These are phyloP conservation scores for Pteropus alecto DNA, from an alignment of 2,113 vertebrate species.

Conservation along the genomic window DNA sequence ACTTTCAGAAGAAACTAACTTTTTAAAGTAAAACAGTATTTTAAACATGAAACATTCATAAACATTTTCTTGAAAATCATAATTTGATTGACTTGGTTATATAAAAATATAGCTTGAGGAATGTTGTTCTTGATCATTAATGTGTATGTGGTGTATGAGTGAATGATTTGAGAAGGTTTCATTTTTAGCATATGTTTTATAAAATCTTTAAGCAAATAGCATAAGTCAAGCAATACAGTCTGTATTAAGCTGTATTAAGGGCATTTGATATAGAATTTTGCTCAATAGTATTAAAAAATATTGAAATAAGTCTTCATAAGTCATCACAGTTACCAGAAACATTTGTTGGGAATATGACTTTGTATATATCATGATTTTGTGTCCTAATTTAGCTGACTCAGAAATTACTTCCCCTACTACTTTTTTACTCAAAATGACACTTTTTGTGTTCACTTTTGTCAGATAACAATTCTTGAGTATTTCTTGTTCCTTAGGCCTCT, in stretches of 20 bases:
- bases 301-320: slow-evolving; percentile 66
- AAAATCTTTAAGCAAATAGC: neutral
- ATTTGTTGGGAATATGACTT: slow-evolving; percentile 18
- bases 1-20: slow-evolving; percentile 13
- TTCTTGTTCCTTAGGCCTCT: neutral
- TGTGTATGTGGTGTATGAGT: neutral
- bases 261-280: neutral
- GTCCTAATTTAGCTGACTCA: slow-evolving; percentile 72
- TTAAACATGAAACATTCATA: neutral
- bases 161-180: slow-evolving; percentile 7
- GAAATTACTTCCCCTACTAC: slow-evolving; percentile 34
- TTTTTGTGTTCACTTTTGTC: slow-evolving; percentile 63
- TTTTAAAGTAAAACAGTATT: slow-evolving; percentile 17
- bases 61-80: slow-evolving; percentile 19
- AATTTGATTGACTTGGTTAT: slow-evolving; percentile 12
- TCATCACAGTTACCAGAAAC: neutral
- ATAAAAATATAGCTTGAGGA: neutral
- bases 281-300: slow-evolving; percentile 40
- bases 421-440: slow-evolving; percentile 75
- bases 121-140: neutral
- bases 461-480: slow-evolving; percentile 39
- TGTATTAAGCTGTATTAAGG: neutral
- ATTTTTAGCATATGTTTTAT: slow-evolving; percentile 14
- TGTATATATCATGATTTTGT: slow-evolving; percentile 3
- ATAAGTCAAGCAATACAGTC: neutral